These are phyloP conservation scores for Peromyscus maniculatus DNA, from an alignment of 2,113 vertebrate species.

Conservation along the genomic window DNA sequence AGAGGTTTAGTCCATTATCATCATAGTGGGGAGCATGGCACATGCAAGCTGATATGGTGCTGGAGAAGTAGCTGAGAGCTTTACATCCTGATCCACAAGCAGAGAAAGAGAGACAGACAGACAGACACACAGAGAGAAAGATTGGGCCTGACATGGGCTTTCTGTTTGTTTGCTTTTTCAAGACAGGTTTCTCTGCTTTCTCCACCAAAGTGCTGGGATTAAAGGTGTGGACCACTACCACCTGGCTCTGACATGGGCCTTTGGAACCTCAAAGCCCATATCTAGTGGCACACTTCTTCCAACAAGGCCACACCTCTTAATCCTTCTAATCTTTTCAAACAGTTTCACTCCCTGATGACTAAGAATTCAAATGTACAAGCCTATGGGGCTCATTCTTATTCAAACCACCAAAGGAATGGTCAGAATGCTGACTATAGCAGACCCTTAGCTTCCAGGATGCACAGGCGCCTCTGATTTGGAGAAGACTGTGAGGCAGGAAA, in stretches of 20 bases:
- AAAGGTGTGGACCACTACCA: not conserved
- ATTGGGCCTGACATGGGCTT: not conserved
- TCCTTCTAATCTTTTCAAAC: not conserved
- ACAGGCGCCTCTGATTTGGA: not conserved
- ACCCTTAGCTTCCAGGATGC: no score
- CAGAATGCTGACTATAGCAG: fast-evolving
- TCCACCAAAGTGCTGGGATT: not conserved
- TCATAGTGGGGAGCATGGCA: not conserved
- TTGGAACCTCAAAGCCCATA: not conserved
- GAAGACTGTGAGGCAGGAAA: not conserved
- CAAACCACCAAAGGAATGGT: not conserved
- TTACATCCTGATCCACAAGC: not conserved
- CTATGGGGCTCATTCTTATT: not conserved
- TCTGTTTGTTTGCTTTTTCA: not conserved
- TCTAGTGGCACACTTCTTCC: not conserved
- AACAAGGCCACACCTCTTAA: not conserved
- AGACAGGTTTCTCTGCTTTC: not conserved
- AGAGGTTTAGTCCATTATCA: not conserved
- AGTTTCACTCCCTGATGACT: not conserved
- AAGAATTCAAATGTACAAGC: not conserved
- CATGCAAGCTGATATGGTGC: not conserved
- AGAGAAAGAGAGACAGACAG: not conserved
- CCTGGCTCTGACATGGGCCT: not conserved
- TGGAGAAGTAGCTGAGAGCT: not conserved
- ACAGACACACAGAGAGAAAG: not conserved